Conservation (phyloP, 2,888 invertebrate genomes). For the Agrotis segetum region DNA sequence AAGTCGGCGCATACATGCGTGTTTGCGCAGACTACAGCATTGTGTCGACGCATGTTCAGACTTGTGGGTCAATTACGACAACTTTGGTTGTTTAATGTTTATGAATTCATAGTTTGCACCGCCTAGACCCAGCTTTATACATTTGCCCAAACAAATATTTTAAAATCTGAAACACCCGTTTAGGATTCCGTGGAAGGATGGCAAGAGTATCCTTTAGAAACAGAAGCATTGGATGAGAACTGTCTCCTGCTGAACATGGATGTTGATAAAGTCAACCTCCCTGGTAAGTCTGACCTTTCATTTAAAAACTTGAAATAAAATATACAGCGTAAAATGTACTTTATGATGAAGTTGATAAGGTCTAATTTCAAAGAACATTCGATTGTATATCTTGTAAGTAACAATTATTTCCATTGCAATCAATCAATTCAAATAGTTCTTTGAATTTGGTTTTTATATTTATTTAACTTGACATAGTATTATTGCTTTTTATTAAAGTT, state of each 20-base stretch:
- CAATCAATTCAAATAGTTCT: neutral
- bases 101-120: no score
- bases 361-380: slow-evolving; percentile 18
- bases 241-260: slow-evolving; percentile 87
- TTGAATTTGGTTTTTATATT: slow-evolving; percentile 15
- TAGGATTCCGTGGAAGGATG: slow-evolving; percentile 88
- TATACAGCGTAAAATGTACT: slow-evolving; percentile 12
- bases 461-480: neutral
- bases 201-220: slow-evolving; percentile 86
- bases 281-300: slow-evolving; percentile 74
- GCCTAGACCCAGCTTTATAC: no score
- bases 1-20: no score
- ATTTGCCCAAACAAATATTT: no score
- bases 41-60: no score
- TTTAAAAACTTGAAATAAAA: neutral
- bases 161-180: neutral
- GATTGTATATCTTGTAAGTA: neutral
- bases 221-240: slow-evolving; percentile 86
- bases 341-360: neutral
- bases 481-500: slow-evolving; percentile 28
- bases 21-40: no score
- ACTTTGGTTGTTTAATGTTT: no score
- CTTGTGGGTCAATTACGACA: no score
- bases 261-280: slow-evolving; percentile 80
- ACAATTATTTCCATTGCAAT: no score